Evolutionary conservation across 2,113 vertebrate genomes (phyloP).

Genomic region (Zingel zingel): DNA sequence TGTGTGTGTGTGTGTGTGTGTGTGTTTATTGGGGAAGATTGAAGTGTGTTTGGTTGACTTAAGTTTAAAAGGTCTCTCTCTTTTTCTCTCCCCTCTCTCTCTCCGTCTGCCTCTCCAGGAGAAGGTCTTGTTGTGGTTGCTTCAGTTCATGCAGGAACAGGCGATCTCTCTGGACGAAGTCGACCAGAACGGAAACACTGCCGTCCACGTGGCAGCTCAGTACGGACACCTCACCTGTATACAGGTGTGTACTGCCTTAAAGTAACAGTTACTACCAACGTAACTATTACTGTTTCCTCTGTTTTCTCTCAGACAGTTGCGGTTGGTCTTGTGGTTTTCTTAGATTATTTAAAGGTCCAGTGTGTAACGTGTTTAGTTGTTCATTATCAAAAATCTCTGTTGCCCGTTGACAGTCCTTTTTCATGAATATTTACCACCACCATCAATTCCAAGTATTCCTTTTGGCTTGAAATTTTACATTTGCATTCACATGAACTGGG

Average conservation of each 20-base stretch:
- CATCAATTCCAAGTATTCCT: too few relatives aligned
- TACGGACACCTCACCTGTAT: constrained; percentile 95
- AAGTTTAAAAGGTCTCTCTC: neutral
- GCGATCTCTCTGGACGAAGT: constrained; percentile 96
- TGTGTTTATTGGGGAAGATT: neutral
- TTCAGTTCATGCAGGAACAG: constrained; percentile 99
- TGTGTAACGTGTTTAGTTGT: too few relatives aligned
- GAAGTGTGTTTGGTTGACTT: too few relatives aligned
- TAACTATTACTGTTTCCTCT: neutral
- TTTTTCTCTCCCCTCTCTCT: neutral
- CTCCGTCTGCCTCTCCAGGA: constrained; percentile 82
- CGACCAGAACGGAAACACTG: constrained; percentile 95
- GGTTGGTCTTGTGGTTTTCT: neutral
- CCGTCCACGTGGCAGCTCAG: constrained; percentile 94
- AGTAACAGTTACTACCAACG: neutral
- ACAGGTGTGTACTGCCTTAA: constrained; percentile 79
- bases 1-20: neutral
- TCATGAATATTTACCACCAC: too few relatives aligned
- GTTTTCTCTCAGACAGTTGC: neutral
- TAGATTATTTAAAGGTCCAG: neutral
- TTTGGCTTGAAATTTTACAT: too few relatives aligned
- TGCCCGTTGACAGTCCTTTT: too few relatives aligned
- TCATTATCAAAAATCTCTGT: too few relatives aligned
- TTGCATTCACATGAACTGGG: too few relatives aligned
- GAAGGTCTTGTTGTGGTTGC: constrained; percentile 96